Evolutionary conservation across 2,888 invertebrate genomes (phyloP).

Genomic region (Eumerus sabulonum): DNA sequence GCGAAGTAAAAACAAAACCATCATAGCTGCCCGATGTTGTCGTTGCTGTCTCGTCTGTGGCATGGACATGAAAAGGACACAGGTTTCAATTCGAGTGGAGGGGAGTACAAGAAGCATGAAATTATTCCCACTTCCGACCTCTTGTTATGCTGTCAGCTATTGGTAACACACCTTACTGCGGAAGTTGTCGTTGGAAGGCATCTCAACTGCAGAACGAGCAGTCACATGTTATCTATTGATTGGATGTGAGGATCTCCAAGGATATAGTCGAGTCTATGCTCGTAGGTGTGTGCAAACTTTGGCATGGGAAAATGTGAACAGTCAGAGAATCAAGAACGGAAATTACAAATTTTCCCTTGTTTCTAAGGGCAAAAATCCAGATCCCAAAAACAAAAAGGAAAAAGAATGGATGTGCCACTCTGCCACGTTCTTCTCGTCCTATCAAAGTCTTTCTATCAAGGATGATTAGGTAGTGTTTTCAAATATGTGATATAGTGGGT

Average conservation of each 20-base stretch:
- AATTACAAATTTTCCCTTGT: too few relatives aligned
- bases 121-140: constrained; percentile 29
- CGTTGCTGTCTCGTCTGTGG: neutral
- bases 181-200: constrained; percentile 16
- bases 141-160: constrained; percentile 50
- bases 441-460: too few relatives aligned
- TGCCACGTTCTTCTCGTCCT: too few relatives aligned
- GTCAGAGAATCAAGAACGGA: too few relatives aligned
- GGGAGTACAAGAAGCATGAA: constrained; percentile 11
- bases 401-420: too few relatives aligned
- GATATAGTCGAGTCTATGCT: constrained; percentile 3
- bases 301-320: too few relatives aligned
- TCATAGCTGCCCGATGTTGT: too few relatives aligned
- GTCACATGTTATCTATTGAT: constrained; percentile 41
- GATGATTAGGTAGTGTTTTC: too few relatives aligned
- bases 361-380: too few relatives aligned
- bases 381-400: too few relatives aligned
- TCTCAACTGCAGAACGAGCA: neutral
- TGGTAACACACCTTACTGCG: constrained; percentile 49
- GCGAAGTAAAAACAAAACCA: constrained; percentile 14
- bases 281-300: neutral
- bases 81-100: constrained; percentile 3
- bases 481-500: too few relatives aligned
- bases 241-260: constrained; percentile 3
- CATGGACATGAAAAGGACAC: constrained; percentile 28